Evolutionary conservation across 2,113 vertebrate species (phyloP).

Genomic region (Hipposideros armiger): DNA sequence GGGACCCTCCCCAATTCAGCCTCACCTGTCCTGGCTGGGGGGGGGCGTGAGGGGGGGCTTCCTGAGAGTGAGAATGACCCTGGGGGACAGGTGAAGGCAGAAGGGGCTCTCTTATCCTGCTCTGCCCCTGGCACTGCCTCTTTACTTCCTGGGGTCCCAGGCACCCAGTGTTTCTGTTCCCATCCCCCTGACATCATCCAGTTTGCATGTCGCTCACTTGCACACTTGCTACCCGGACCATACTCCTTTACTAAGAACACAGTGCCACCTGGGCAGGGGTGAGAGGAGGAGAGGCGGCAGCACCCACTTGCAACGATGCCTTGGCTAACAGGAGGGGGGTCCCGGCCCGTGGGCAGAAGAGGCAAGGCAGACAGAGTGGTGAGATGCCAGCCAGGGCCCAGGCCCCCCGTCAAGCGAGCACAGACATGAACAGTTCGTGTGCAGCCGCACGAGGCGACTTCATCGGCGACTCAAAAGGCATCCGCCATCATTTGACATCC

Average conservation of each 20-base stretch:
- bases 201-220: not conserved
- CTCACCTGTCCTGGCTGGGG: no score
- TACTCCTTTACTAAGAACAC: not conserved
- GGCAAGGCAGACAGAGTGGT: fast-evolving
- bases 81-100: not conserved
- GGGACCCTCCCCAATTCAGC: not conserved
- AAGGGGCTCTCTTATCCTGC: not conserved
- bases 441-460: fast-evolving
- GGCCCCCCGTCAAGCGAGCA: no score
- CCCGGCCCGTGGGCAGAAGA: not conserved
- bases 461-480: not conserved
- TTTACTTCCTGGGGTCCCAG: not conserved
- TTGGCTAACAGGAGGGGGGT: not conserved
- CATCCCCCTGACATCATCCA: not conserved
- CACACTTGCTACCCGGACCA: not conserved
- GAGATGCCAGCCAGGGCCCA: not conserved
- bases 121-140: not conserved
- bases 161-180: not conserved
- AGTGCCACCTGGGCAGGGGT: not conserved
- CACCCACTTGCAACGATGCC: not conserved
- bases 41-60: no score
- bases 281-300: not conserved
- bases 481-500: fast-evolving
- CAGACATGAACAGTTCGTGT: fast-evolving
- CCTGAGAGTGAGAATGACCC: not conserved